Conservation (phyloP, 2,113 vertebrate species). For the Xenopus borealis region DNA sequence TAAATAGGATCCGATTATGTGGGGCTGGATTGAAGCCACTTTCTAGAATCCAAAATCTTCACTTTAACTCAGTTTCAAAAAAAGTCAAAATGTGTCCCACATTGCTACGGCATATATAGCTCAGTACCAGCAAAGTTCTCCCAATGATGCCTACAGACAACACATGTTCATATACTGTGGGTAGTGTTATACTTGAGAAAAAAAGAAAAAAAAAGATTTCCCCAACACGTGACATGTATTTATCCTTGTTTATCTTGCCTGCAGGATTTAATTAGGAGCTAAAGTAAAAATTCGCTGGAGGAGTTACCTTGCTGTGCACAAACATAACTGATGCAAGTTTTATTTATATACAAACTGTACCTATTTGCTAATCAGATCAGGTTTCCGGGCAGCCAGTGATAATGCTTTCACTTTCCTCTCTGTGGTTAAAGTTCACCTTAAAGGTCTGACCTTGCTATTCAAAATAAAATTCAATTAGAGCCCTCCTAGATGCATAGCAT, state of each 20-base stretch:
- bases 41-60: too few species aligned
- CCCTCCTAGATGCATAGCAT: conserved; percentile 16
- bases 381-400: conserved; percentile 1
- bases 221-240: conserved; percentile 8
- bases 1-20: too few species aligned
- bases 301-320: neutral
- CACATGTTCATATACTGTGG: too few species aligned
- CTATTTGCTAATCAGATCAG: conserved; percentile 29
- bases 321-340: neutral
- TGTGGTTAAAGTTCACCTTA: conserved; percentile 38
- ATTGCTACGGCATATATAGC: too few species aligned
- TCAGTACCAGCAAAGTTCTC: too few species aligned
- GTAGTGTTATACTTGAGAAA: too few species aligned
- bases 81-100: too few species aligned
- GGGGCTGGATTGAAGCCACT: too few species aligned
- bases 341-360: conserved; percentile 38
- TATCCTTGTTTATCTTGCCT: conserved; percentile 8
- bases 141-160: too few species aligned
- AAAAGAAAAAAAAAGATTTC: neutral
- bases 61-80: too few species aligned
- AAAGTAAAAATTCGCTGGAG: neutral
- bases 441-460: conserved; percentile 25
- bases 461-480: conserved; percentile 37
- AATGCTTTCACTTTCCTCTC: neutral
- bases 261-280: conserved; percentile 9